phyloP scores from a whole-genome alignment of 1,140 invertebrate genomes.

The Drosophila kohkoa region DNA sequence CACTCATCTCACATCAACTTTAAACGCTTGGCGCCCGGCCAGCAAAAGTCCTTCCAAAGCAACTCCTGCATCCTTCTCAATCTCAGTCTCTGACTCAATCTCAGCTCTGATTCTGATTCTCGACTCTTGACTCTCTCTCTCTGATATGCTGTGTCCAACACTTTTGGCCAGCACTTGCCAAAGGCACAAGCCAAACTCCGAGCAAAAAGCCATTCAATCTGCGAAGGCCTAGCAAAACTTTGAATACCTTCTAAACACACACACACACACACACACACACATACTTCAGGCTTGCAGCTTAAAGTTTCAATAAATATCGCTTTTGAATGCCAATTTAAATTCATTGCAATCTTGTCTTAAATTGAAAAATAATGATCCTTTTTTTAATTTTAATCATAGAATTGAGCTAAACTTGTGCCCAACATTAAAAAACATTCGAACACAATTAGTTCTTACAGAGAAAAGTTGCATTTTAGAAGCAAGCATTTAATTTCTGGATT shows the following conservation, averaged over 20 bases:
- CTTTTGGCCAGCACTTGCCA: slow-evolving; percentile 37
- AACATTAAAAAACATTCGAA: too few relatives aligned
- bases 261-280: neutral
- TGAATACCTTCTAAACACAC: slow-evolving; percentile 22
- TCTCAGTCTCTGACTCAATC: neutral
- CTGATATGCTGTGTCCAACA: slow-evolving; percentile 15
- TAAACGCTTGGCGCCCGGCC: slow-evolving; percentile 35
- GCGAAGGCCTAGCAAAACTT: slow-evolving; percentile 20
- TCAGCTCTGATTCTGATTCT: neutral
- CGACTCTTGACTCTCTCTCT: neutral
- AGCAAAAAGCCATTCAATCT: slow-evolving; percentile 27
- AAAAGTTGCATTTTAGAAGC: too few relatives aligned
- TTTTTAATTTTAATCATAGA: too few relatives aligned
- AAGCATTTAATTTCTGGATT: too few relatives aligned
- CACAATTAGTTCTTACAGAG: too few relatives aligned
- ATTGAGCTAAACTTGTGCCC: too few relatives aligned
- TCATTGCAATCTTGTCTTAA: too few relatives aligned
- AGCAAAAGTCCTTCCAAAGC: neutral
- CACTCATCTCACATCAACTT: slow-evolving; percentile 34
- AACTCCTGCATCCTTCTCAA: neutral
- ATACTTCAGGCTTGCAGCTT: neutral
- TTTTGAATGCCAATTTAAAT: slow-evolving; percentile 1
- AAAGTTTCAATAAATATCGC: neutral
- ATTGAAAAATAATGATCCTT: too few relatives aligned
- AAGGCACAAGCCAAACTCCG: neutral